Evolutionary conservation across 37 sponge, comb jelly and placozoan genomes (phyloP).

Genomic region (Haliclona indistincta): DNA sequence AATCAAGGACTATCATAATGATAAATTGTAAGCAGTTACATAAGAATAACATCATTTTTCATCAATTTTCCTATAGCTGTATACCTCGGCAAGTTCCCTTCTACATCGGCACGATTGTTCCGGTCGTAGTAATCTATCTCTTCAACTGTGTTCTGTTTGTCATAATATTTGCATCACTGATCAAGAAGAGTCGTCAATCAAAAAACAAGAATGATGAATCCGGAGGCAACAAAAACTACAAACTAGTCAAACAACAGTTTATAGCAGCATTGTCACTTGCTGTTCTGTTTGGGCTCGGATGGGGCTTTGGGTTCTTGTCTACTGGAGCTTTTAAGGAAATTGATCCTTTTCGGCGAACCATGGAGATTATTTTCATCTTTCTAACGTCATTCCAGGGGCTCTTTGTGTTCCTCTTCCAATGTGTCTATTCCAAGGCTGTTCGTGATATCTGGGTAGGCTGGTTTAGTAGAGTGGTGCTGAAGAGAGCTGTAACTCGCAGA

Average conservation of each 20-base stretch:
- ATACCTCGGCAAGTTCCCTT: neutral
- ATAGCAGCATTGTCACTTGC: constrained; percentile 8
- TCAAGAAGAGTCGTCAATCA: neutral
- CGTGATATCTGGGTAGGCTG: constrained; percentile 20
- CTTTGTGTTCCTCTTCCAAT: constrained; percentile 24
- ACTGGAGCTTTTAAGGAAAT: neutral
- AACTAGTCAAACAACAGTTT: constrained; percentile 10
- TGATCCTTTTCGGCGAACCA: neutral
- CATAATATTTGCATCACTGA: constrained; percentile 2
- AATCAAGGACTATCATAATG: constrained; percentile 10
- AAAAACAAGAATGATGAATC: constrained; percentile 1
- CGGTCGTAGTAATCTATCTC: constrained; percentile 5
- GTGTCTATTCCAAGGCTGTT: constrained; percentile 13
- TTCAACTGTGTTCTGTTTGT: constrained; percentile 18
- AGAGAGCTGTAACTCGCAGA: no score
- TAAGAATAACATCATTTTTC: neutral
- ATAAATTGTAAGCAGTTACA: constrained; percentile 3
- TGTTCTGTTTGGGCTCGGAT: constrained; percentile 44
- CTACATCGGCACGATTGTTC: constrained; percentile 12
- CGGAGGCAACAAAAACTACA: neutral
- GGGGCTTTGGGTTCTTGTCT: constrained; percentile 33
- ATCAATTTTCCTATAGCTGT: constrained; percentile 17
- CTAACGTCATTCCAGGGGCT: constrained; percentile 35
- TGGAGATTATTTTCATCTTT: constrained; percentile 23
- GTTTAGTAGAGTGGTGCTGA: neutral